Evolutionary conservation across 2,888 invertebrate species (phyloP).

Genomic region (Polietes domitor): DNA sequence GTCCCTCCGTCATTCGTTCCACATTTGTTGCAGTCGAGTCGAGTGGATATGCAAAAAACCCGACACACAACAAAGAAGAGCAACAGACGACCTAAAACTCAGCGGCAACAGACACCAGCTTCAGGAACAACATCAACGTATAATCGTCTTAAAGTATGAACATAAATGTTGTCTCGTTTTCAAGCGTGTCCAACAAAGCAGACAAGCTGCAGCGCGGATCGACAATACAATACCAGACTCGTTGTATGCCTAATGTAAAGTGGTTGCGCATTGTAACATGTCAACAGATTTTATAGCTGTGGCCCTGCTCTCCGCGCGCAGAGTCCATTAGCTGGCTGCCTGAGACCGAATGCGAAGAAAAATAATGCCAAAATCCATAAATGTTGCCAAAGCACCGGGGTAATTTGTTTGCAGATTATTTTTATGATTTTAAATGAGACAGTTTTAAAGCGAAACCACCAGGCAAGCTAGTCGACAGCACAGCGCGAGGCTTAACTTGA

Average conservation of each 20-base stretch:
- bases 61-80: not conserved
- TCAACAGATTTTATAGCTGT: slow-evolving; percentile 39
- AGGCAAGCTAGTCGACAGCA: not conserved
- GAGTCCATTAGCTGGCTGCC: not conserved
- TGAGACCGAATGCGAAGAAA: not conserved
- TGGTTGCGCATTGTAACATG: slow-evolving; percentile 42
- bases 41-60: not conserved
- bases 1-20: slow-evolving; percentile 17
- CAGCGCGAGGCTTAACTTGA: not conserved
- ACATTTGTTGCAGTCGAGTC: not conserved
- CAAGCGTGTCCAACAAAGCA: slow-evolving; percentile 23
- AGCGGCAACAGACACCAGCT: too few species aligned
- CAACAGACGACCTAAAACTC: not conserved
- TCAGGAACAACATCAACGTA: slow-evolving; percentile 11
- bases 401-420: slow-evolving; percentile 56
- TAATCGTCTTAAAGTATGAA: slow-evolving; percentile 35
- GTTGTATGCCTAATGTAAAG: slow-evolving; percentile 24
- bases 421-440: slow-evolving; percentile 52
- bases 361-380: slow-evolving; percentile 30
- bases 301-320: not conserved
- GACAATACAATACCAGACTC: not conserved
- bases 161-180: slow-evolving; percentile 42
- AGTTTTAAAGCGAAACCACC: slow-evolving; percentile 15
- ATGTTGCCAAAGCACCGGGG: slow-evolving; percentile 14
- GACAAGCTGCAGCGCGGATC: not conserved